Conservation (phyloP, 2,888 invertebrate species). For the Glomeris marginata region DNA sequence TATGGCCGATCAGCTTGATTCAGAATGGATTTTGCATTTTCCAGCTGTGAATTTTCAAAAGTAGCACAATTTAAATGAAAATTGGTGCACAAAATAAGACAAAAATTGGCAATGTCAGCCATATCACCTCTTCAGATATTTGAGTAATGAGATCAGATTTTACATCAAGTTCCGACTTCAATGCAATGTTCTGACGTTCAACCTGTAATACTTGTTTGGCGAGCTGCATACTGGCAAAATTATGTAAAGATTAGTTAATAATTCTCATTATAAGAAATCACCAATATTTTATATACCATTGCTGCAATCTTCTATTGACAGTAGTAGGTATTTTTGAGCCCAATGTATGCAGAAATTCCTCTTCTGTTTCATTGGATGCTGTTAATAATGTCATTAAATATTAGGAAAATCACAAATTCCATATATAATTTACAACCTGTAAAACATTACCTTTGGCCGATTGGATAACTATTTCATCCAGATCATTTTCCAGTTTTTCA, state of each 20-base stretch:
- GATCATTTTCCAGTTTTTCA: constrained; percentile 29
- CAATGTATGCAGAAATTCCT: background rate
- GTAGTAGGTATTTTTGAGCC: constrained; percentile 6
- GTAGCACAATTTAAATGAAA: background rate
- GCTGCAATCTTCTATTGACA: constrained; percentile 11
- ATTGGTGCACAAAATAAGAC: background rate
- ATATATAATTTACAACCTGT: background rate
- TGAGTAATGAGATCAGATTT: background rate
- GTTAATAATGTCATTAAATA: too few species aligned
- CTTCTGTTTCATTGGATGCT: constrained; percentile 2
- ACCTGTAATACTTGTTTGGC: constrained; percentile 11
- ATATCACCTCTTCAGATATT: constrained; percentile 9
- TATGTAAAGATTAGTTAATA: background rate
- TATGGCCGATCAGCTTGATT: constrained; percentile 9
- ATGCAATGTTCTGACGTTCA: constrained; percentile 7
- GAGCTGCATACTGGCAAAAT: constrained; percentile 9
- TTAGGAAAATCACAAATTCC: too few species aligned
- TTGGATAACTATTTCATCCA: constrained; percentile 31
- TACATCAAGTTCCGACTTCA: constrained; percentile 5
- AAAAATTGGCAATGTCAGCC: too few species aligned
- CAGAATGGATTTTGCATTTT: constrained; percentile 8
- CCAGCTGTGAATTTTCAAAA: constrained; percentile 2
- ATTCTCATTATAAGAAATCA: background rate
- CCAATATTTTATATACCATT: constrained; percentile 6
- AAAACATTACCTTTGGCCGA: constrained; percentile 27